phyloP scores from a whole-genome alignment of 1,140 invertebrate species.

The Aporrectodea caliginosa region DNA sequence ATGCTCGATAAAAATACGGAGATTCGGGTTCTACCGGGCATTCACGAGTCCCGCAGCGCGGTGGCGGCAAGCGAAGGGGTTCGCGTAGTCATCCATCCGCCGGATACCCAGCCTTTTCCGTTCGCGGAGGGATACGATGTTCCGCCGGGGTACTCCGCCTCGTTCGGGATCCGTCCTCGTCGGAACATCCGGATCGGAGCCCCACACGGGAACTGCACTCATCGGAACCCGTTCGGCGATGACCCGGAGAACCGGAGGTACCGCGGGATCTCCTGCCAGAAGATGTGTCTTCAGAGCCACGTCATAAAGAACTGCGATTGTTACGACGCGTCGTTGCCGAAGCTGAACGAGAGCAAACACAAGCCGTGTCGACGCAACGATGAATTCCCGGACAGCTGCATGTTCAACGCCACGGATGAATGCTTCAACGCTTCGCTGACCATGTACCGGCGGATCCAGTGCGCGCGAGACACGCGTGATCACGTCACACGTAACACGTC shows the following conservation, averaged over 20 bases:
- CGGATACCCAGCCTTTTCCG: conserved; percentile 48
- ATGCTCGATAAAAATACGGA: conserved; percentile 26
- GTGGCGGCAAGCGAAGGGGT: conserved; percentile 40
- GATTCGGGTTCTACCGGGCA: conserved; percentile 22
- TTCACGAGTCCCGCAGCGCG: conserved; percentile 28
- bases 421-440: conserved; percentile 15
- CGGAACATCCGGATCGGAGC: conserved; percentile 25
- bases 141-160: conserved; percentile 44
- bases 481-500: conserved; percentile 15
- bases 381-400: conserved; percentile 18
- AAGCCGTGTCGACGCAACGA: conserved; percentile 7
- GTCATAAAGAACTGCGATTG: conserved; percentile 27
- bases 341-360: background rate
- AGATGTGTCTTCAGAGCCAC: conserved; percentile 26
- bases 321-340: conserved; percentile 15
- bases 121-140: conserved; percentile 53
- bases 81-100: conserved; percentile 49
- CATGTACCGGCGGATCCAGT: conserved; percentile 22
- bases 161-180: conserved; percentile 34
- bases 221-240: conserved; percentile 28
- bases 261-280: conserved; percentile 27
- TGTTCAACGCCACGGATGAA: conserved; percentile 15
- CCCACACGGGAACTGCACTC: conserved; percentile 25
- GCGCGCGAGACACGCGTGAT: conserved; percentile 11
- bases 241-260: conserved; percentile 38